A percentile compares a stretch with the other conserved stretches of the same genome.
phyloP scores from a whole-genome alignment of 2,797 vertebrate species.

The Dryobates pubescens region DNA sequence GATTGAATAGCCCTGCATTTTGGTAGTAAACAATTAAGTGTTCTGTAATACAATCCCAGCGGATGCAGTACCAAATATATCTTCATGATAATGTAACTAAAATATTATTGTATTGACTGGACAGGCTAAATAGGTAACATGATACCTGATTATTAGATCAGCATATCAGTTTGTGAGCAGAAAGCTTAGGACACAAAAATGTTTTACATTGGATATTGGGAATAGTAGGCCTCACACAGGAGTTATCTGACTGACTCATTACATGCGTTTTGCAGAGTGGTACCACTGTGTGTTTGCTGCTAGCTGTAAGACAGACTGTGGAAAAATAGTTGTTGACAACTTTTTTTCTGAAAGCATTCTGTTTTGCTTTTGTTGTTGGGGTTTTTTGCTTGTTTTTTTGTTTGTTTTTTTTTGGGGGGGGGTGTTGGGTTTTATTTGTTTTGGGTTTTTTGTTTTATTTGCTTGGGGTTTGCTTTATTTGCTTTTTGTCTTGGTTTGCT shows the following conservation, averaged over 20 bases:
- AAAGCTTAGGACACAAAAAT: not conserved
- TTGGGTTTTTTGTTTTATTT: no score
- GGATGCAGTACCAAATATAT: conserved; percentile 38
- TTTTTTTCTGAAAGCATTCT: not conserved
- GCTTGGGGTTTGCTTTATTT: no score
- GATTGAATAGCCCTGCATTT: not conserved
- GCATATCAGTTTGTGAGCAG: not conserved
- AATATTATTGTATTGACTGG: conserved; percentile 39
- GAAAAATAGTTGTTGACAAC: not conserved
- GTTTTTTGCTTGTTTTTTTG: no score
- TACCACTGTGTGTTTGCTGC: not conserved
- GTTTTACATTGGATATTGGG: not conserved
- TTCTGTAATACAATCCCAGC: conserved; percentile 18
- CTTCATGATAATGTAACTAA: conserved; percentile 2
- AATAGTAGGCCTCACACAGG: not conserved
- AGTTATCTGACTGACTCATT: fast-evolving
- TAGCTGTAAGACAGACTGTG: not conserved
- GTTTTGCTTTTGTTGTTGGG: no score
- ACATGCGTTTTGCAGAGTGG: not conserved
- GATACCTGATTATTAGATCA: conserved; percentile 18
- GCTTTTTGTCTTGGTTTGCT: no score
- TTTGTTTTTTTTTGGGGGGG: not conserved
- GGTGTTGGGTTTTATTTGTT: no score
- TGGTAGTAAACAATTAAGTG: conserved; percentile 19
- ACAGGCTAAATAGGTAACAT: conserved; percentile 16